These are phyloP conservation scores for Meteorus colon DNA, from an alignment of 2,888 invertebrate genomes.

Conservation along the genomic window DNA sequence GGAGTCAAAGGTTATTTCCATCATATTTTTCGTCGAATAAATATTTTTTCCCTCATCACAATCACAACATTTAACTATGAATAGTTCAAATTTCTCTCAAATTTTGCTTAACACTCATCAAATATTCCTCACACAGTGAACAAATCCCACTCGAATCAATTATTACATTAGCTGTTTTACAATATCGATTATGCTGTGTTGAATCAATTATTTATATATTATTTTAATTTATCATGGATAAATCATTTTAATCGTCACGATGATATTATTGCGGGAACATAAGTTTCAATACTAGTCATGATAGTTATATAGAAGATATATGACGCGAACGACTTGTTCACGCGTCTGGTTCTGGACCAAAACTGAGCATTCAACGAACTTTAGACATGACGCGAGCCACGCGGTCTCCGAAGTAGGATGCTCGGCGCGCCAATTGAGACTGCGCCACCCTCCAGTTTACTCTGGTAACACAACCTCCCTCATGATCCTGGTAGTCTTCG, in stretches of 20 bases:
- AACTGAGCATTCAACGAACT: constrained; percentile 61
- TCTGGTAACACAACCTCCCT: constrained; percentile 60
- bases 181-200: too few relatives aligned
- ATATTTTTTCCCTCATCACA: too few relatives aligned
- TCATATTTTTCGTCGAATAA: too few relatives aligned
- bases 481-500: constrained; percentile 45
- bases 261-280: background rate
- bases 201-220: background rate
- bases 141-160: too few relatives aligned
- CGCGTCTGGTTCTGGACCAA: constrained; percentile 59
- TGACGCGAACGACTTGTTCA: constrained; percentile 38
- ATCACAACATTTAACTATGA: too few relatives aligned
- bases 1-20: too few relatives aligned
- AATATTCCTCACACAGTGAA: too few relatives aligned
- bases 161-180: too few relatives aligned
- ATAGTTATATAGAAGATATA: background rate
- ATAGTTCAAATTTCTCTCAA: too few relatives aligned
- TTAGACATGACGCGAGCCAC: constrained; percentile 48
- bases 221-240: background rate
- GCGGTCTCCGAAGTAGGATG: constrained; percentile 63
- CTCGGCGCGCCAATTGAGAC: constrained; percentile 67
- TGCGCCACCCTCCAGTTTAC: constrained; percentile 59
- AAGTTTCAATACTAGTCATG: background rate
- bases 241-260: background rate
- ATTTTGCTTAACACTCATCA: too few relatives aligned